phyloP scores from a whole-genome alignment of 1,140 invertebrate species.

The Drosophila setifemur region DNA sequence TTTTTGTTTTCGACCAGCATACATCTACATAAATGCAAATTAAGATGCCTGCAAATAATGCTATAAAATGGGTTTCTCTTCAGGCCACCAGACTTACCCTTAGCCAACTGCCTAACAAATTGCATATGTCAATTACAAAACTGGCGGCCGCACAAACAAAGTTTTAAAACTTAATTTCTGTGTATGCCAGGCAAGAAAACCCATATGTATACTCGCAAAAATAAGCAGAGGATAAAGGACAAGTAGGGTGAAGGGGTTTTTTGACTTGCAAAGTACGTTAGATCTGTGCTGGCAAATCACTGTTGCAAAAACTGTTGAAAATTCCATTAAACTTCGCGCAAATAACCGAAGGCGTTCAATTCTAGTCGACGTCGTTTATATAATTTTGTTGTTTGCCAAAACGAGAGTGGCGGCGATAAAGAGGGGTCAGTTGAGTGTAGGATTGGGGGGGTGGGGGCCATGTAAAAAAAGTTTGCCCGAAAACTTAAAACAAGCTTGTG shows the following conservation, averaged over 20 bases:
- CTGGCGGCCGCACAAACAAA: conserved; percentile 32
- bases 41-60: neutral
- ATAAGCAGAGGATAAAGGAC: conserved; percentile 32
- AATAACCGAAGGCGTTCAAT: conserved; percentile 80
- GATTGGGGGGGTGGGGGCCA: too few species aligned
- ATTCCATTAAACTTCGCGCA: conserved; percentile 80
- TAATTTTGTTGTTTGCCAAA: conserved; percentile 72
- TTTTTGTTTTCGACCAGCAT: neutral
- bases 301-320: conserved; percentile 77
- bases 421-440: conserved; percentile 9
- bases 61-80: neutral
- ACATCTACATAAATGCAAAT: conserved; percentile 14
- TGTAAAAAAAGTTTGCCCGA: conserved; percentile 48
- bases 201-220: neutral
- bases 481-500: conserved; percentile 59
- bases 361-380: conserved; percentile 76
- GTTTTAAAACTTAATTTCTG: conserved; percentile 55
- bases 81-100: neutral
- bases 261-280: neutral
- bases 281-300: conserved; percentile 62
- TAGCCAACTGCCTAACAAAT: conserved; percentile 42
- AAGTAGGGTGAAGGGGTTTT: neutral
- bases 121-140: conserved; percentile 76
- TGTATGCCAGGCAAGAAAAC: conserved; percentile 15
- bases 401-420: conserved; percentile 34